These are phyloP conservation scores for Setophaga petechia DNA, from an alignment of 2,113 vertebrate species.

Conservation along the genomic window DNA sequence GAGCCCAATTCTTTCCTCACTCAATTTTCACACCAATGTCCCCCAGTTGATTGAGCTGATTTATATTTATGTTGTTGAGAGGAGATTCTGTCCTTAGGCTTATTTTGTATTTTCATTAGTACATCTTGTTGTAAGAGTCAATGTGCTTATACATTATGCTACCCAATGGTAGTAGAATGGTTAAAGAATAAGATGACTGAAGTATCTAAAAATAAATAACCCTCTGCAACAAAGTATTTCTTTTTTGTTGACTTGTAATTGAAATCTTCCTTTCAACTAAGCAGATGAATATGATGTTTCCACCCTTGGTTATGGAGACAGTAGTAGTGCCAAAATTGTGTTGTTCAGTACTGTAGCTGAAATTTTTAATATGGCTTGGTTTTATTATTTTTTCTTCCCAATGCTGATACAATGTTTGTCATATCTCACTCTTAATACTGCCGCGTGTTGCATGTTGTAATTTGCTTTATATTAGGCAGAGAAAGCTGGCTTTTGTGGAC, in stretches of 20 bases:
- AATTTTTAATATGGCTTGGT: slow-evolving; percentile 39
- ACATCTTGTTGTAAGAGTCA: neutral
- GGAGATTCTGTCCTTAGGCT: neutral
- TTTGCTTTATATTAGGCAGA: slow-evolving; percentile 44
- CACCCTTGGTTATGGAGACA: neutral
- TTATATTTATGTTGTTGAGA: neutral
- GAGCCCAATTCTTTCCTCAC: neutral
- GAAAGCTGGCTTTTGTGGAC: slow-evolving; percentile 27
- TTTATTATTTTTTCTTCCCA: slow-evolving; percentile 50
- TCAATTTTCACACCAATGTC: neutral
- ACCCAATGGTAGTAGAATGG: neutral
- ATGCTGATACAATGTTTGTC: slow-evolving; percentile 27
- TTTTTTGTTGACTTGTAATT: neutral
- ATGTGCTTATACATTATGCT: neutral
- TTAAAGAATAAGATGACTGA: neutral
- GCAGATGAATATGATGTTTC: neutral
- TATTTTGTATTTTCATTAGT: slow-evolving; percentile 1
- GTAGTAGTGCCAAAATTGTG: neutral
- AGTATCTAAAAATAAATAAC: neutral
- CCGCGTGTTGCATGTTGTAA: neutral
- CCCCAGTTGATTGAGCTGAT: neutral
- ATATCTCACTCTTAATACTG: slow-evolving; percentile 66
- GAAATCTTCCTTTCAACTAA: neutral
- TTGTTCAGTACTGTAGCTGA: neutral
- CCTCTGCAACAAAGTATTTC: neutral